Evolutionary conservation across 2,113 vertebrate species (phyloP), one percentile per base, ranked within the genome.

Genomic region (Todiramphus saurophagus): DNA sequence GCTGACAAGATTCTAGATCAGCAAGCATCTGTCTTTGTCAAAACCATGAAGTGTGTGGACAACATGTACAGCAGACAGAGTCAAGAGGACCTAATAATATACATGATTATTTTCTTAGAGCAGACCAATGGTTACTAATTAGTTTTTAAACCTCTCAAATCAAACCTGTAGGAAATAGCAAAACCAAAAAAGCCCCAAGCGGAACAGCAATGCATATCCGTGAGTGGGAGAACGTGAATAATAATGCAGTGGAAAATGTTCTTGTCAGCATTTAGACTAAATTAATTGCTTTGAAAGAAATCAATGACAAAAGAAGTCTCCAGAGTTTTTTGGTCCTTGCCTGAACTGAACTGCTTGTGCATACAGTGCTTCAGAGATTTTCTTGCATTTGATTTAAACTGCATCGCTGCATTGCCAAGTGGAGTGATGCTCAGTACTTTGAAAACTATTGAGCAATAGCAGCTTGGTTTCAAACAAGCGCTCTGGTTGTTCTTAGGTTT

Each of bases 1-100:
- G 44, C 83, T 86, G 90, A 85, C 75, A 90, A 92, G 70, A 83
- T 85, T 76, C 68, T 83, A 75, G 73, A 86, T 89, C 92, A 90
- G 80, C 83, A 95, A 51, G 48, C 53, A 41, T 86, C 63, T 93
- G 33, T 87, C 67, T 30, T 51, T 90, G 51, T 81, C 58, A 75
- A 94, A 92, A 66, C 51, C 25, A 35, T 33, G 16, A 90, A 86
- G 35, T 5, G 5, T 48, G 48, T 39, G 83, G 64, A 72, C 78
- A 90, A 43, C 23, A 51, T 67, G 72, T 88, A 56, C 51, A 37
- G 31, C 78, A 85, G 53, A 33, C n/a, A 51, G 82, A 90, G 72
- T 70, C 84, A 48, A 24, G 16, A 88, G n/a, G 31, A 60, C 39
- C 37, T 90, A 63, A 58, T 67, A 85, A 74, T 53, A 41, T 28